These are phyloP conservation scores for Wiebesia pumilae DNA, from an alignment of 1,140 invertebrate species.

Conservation along the genomic window DNA sequence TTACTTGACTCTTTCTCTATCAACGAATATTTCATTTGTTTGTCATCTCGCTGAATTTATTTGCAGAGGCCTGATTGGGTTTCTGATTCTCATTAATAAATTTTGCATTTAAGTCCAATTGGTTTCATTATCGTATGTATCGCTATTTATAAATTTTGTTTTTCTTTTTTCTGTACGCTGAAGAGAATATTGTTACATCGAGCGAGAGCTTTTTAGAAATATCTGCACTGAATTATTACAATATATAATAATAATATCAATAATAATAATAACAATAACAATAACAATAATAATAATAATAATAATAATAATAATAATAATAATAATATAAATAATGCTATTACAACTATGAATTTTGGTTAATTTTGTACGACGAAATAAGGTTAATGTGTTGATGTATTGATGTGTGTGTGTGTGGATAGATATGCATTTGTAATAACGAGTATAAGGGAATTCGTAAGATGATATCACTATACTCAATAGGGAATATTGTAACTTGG, in stretches of 20 bases:
- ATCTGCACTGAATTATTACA: conserved; percentile 65
- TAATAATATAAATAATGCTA: conserved; percentile 40
- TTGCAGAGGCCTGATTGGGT: conserved; percentile 61
- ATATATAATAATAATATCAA: conserved; percentile 35
- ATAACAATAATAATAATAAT: conserved; percentile 34
- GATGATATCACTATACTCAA: conserved; percentile 49
- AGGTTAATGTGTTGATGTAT: conserved; percentile 50
- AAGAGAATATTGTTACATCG: conserved; percentile 58
- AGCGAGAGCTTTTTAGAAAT: conserved; percentile 68
- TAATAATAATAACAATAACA: conserved; percentile 26
- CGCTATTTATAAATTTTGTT: not conserved
- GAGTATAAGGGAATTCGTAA: conserved; percentile 43
- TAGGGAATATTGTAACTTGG: conserved; percentile 56
- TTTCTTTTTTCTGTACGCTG: conserved; percentile 48
- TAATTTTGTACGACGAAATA: conserved; percentile 34
- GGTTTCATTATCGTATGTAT: not conserved
- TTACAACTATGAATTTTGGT: conserved; percentile 41
- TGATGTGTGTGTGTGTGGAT: conserved; percentile 52
- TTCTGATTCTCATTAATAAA: conserved; percentile 55
- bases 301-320: conserved; percentile 35
- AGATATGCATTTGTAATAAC: not conserved
- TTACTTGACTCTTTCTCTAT: conserved; percentile 46
- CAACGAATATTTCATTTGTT: conserved; percentile 52
- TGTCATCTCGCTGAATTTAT: conserved; percentile 55
- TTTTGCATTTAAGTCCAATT: conserved; percentile 44